Evolutionary conservation across 2,888 invertebrate species (phyloP), one percentile per base, ranked within the genome.

Genomic region (Meiosimyza platycephala): DNA sequence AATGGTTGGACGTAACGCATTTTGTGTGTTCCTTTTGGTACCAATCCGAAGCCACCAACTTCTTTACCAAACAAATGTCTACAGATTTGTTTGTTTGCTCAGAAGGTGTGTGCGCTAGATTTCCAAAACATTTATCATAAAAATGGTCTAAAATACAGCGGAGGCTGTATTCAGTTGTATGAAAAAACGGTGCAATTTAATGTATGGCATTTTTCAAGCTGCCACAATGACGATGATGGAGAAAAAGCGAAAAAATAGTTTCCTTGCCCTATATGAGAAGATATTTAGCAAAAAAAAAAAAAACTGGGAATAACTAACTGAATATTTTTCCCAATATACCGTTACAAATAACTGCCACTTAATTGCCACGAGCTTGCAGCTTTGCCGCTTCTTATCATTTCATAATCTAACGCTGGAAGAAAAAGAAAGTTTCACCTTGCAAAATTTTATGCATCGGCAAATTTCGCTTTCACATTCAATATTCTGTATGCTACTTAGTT

Each of bases 41-140:
- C 18, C 40, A 40, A 54, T 54, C 54, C 54, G 16, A 48, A 63
- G 1, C 28, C 40, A 6, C 70, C 6, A 18, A 6, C n/a, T 60
- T 33, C 47, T 22, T 59, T 2, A 11, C 50, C 18, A 81, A 80
- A 82, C 79, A 82, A 82, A 82, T 82, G 80, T 80, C 63, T 73
- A 66, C 77, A 81, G 80, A 82, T 81, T 82, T 82, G 81, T 82
- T 81, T 82, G 81, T 81, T 81, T 81, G 80, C 80, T 80, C 80
- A 57, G 68, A 52, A 69, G 68, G 68, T 59, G 68, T 69, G 68
- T 69, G 50, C 68, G 59, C 33, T 60, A 69, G 51, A 69, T 69
- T 59, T 63, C 48, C 28, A 15, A 18, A 54, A 22, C 71, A 71
- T 71, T 71, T 63, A 71, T 71, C 71, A 71, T 55, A 12, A 40